Evolutionary conservation across 2,888 invertebrate genomes (phyloP).

Genomic region (Asteroscopus sphinx): DNA sequence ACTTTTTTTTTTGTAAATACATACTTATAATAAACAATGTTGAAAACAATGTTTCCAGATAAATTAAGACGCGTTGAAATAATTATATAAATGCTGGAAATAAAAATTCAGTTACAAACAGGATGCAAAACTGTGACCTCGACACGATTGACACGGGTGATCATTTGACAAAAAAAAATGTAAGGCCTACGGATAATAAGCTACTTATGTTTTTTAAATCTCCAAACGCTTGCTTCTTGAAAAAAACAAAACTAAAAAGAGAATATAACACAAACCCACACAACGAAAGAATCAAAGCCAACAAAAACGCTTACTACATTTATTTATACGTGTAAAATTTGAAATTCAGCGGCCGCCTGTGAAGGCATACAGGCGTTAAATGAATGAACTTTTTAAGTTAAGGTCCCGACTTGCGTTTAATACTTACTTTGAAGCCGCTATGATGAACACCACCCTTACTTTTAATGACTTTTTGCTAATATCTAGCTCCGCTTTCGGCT

Average conservation of each 20-base stretch:
- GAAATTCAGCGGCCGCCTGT: conserved; percentile 75
- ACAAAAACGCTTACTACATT: conserved; percentile 32
- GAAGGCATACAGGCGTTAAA: conserved; percentile 86
- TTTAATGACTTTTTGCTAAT: conserved; percentile 90
- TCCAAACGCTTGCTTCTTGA: neutral
- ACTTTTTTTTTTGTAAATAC: no score
- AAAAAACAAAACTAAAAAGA: neutral
- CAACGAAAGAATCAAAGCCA: neutral
- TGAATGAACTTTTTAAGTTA: conserved; percentile 89
- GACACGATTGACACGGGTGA: no score
- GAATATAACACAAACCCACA: neutral
- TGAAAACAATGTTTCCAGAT: no score
- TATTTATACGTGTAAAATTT: conserved; percentile 73
- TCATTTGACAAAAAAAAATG: no score
- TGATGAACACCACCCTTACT: conserved; percentile 88
- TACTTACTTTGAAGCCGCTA: conserved; percentile 84
- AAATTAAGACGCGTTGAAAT: no score
- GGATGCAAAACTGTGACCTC: no score
- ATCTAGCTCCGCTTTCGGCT: conserved; percentile 78
- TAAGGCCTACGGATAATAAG: no score
- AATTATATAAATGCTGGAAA: no score
- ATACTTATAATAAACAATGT: no score
- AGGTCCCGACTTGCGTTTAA: conserved; percentile 80
- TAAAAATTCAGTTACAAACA: no score
- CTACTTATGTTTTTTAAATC: no score